Base-by-base conservation (phyloP, 2,797 vertebrate species). In the Myiotriccus ornatus region DNA sequence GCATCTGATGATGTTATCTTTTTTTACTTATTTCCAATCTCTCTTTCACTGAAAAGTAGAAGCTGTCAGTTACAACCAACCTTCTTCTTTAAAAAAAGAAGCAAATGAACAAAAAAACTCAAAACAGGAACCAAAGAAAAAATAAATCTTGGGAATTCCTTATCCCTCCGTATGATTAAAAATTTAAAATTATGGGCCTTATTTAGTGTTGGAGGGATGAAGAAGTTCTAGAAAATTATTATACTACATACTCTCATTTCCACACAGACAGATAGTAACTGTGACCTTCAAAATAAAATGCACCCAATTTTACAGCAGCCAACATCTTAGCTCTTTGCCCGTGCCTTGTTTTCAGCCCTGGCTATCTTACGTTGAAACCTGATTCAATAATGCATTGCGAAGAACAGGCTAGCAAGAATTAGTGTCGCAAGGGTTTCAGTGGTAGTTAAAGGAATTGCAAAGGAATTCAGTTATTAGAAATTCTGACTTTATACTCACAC, bases 141-240 rank as follows among this genome's bases (percentile, higher is more conserved):
- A 39, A 19, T 2, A 60, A 28, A 21, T 12, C 5, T 37, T 22
- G 1, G 4, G 2, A 46, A 56, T 64, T 34, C 1, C 0, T 81
- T 70, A 80, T 82, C 14, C 27, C 49, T 75, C 9, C 32, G 8
- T 60, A 55, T 3, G 37, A 59, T 12, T 43, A n/a, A 70, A 82
- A 74, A 47, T 5, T 50, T 55, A 15, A 56, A 84, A 41, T 68
- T 39, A 25, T 57, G 6, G 46, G 7, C 4, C 27, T 78, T 56
- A 49, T 39, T 63, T 78, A 35, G 3, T 41, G 7, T 20, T 55
- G 10, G 1, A 2, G 5, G 10, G 9, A 3, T 37, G 35, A 59
- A 78, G 53, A 91, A 52, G 0, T 27, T 78, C 14, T 53, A 81
- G 52, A 16, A 90, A 83, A 62, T 57, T 12, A 43, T 4, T 44